These are phyloP conservation scores for Brachionus paranguensis DNA, from an alignment of 1,140 invertebrate species.

Conservation along the genomic window DNA sequence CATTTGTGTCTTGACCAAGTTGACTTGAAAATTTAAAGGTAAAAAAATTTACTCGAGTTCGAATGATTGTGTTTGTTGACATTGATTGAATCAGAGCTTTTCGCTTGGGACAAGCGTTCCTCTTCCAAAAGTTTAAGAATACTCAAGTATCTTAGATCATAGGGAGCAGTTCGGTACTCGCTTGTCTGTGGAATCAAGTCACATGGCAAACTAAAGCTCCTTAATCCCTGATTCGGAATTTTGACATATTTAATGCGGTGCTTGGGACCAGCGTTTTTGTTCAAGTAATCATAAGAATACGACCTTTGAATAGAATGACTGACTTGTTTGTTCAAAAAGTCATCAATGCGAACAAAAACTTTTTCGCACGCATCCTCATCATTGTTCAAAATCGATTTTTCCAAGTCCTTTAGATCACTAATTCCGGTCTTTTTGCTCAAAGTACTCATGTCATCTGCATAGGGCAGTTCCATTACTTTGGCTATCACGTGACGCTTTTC, in stretches of 20 bases:
- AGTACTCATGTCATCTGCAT: not conserved
- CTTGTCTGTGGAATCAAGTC: not conserved
- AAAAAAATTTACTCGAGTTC: not conserved
- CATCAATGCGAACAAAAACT: slow-evolving; percentile 39
- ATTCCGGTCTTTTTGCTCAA: slow-evolving; percentile 12
- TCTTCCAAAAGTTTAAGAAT: slow-evolving; percentile 16
- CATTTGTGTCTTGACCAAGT: too few species aligned
- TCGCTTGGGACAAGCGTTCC: not conserved
- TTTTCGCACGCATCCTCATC: not conserved
- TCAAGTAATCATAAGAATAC: slow-evolving; percentile 34
- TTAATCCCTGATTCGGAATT: slow-evolving; percentile 1
- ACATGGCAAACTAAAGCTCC: not conserved
- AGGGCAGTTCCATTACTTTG: slow-evolving; percentile 36
- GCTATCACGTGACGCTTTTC: slow-evolving; percentile 24
- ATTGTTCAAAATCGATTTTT: slow-evolving; percentile 21
- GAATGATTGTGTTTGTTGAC: not conserved
- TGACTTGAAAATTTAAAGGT: not conserved
- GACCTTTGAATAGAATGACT: not conserved
- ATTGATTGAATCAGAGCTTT: not conserved
- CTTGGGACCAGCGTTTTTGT: slow-evolving; percentile 4
- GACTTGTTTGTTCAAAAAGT: slow-evolving; percentile 35
- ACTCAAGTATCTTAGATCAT: slow-evolving; percentile 31
- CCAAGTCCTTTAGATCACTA: slow-evolving; percentile 15
- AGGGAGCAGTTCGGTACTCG: not conserved
- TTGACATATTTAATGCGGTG: slow-evolving; percentile 23